Percentiles rank a stretch among this genome's conserved stretches.
These are phyloP conservation scores for Bugulina stolonifera DNA, from an alignment of 2,888 invertebrate genomes.

Conservation along the genomic window DNA sequence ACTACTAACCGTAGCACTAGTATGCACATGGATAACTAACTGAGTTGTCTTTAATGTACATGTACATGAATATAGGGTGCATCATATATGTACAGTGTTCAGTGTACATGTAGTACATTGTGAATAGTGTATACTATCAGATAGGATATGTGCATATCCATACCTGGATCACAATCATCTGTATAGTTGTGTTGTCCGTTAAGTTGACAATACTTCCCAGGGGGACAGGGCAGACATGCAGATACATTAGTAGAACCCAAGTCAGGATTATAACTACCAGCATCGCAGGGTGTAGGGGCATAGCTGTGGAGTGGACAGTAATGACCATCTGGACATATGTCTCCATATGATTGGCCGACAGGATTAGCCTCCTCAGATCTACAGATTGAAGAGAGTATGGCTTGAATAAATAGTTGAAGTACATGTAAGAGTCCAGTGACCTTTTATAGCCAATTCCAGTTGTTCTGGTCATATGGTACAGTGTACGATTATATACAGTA, in stretches of 20 bases:
- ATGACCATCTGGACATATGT: constrained; percentile 45
- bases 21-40: neutral
- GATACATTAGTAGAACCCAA: constrained; percentile 34
- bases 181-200: constrained; percentile 38
- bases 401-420: no score
- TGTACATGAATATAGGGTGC: no score
- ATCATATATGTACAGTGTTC: no score
- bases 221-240: constrained; percentile 42
- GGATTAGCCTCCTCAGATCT: constrained; percentile 42
- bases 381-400: no score
- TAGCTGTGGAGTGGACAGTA: constrained; percentile 44
- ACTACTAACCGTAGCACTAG: no score
- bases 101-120: neutral
- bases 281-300: constrained; percentile 40
- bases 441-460: no score
- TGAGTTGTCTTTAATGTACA: neutral
- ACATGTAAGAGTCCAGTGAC: no score
- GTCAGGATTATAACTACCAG: constrained; percentile 45
- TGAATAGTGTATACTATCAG: no score
- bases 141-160: no score
- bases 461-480: no score
- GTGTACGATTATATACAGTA: no score
- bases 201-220: constrained; percentile 43
- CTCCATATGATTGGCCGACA: constrained; percentile 41
- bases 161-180: constrained; percentile 38